Evolutionary conservation across 2,113 vertebrate species (phyloP), one percentile per base, ranked within the genome.

Genomic region (Pteronura brasiliensis): DNA sequence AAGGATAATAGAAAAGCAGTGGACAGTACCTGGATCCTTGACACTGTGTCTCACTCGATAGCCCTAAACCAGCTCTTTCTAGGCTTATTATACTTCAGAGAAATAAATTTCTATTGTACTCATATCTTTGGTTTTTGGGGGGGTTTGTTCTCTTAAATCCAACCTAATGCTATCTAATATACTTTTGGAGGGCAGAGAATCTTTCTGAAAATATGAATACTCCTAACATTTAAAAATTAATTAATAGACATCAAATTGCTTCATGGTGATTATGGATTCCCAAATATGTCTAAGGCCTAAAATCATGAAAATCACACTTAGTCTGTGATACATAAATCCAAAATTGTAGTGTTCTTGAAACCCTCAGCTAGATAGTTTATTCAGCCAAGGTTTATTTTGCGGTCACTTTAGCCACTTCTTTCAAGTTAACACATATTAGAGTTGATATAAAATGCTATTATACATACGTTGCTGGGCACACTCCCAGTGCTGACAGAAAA

Each of bases 381-480:
- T 72, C 27, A 10, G 25, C 31, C 42, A 61, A 93, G 29, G 4
- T 57, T 95, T 91, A 59, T 93, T 79, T 95, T 69, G 34, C 0
- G 47, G 23, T 13, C n/a, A 17, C 39, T 77, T n/a, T 6, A 71
- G 20, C 25, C 18, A 13, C n/a, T 95, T 90, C 14, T 61, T 42
- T 23, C 17, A n/a, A 79, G 72, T 96, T 49, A 81, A 61, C 25
- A 57, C 61, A 47, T 29, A 25, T 34, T n/a, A 71, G 12, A 47
- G n/a, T 47, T 76, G 52, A 79, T 80, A 23, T 82, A 36, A 94
- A 94, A 77, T 92, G 8, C 14, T 82, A 10, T 97, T 97, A 31
- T 67, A 93, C 97, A 36, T 63, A 93, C 88, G 59, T 90, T 96
- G 92, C 90, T 97, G 93, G 90, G 63, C 80, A 15, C 49, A 59